phyloP scores from a whole-genome alignment of 2,797 vertebrate genomes.

The Macroramphosus scolopax region DNA sequence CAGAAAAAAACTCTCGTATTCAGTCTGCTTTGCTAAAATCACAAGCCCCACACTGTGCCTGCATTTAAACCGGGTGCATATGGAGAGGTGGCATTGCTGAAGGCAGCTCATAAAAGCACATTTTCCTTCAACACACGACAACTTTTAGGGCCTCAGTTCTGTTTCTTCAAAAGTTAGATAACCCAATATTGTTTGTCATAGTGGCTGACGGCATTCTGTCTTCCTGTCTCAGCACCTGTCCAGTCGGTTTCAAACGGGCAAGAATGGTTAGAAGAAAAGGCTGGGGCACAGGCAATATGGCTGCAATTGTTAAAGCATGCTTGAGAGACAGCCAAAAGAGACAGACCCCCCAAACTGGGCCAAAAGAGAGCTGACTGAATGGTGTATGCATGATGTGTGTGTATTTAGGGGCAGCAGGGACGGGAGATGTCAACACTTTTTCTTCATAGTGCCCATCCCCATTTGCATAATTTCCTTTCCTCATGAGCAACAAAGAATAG shows the following conservation, averaged over 20 bases:
- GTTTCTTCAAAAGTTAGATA: slow-evolving; percentile 58
- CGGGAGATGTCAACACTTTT: slow-evolving; percentile 76
- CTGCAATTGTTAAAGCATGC: slow-evolving; percentile 67
- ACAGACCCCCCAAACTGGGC: slow-evolving; percentile 66
- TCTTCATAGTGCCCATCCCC: slow-evolving; percentile 67
- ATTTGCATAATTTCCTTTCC: slow-evolving; percentile 82
- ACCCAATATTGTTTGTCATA: slow-evolving; percentile 54
- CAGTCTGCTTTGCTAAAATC: slow-evolving; percentile 6
- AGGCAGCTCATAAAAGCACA: slow-evolving; percentile 31
- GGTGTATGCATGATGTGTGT: slow-evolving; percentile 54
- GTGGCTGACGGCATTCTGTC: slow-evolving; percentile 69
- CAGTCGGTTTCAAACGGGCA: slow-evolving; percentile 48
- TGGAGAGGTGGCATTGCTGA: slow-evolving; percentile 18
- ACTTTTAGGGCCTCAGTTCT: slow-evolving; percentile 39
- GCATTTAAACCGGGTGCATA: no score
- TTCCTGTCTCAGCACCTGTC: slow-evolving; percentile 62
- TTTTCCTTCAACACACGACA: slow-evolving; percentile 33
- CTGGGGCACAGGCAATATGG: slow-evolving; percentile 46
- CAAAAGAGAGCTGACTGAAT: slow-evolving; percentile 64
- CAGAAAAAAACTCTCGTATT: slow-evolving; percentile 9
- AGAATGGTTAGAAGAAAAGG: slow-evolving; percentile 58
- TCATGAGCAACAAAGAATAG: slow-evolving; percentile 70
- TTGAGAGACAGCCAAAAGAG: slow-evolving; percentile 77
- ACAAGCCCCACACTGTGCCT: not conserved
- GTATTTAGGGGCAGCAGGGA: slow-evolving; percentile 71